phyloP scores from a whole-genome alignment of 2,113 vertebrate genomes.

The Pelodiscus sinensis region DNA sequence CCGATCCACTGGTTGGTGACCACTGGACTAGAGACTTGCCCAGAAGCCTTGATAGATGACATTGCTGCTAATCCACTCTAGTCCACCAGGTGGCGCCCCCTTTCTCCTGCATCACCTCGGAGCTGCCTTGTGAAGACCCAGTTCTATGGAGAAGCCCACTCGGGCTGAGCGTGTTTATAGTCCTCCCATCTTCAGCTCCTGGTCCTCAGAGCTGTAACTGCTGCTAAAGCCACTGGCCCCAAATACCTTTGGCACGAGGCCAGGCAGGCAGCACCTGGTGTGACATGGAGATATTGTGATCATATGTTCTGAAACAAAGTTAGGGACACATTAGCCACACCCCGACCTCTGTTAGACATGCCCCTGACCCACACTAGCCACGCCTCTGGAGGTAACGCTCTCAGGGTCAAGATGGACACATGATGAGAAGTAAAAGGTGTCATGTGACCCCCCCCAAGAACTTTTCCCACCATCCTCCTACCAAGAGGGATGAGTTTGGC shows the following conservation, averaged over 20 bases:
- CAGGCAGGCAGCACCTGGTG: not conserved
- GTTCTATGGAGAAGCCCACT: not conserved
- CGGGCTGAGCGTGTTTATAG: no score
- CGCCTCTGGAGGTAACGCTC: no score
- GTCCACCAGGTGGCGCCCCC: not conserved
- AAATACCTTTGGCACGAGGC: not conserved
- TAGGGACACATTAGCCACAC: no score
- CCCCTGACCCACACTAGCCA: no score
- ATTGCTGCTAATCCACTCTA: not conserved
- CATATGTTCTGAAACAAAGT: no score
- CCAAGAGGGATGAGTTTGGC: no score
- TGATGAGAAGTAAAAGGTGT: no score
- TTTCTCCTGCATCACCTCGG: not conserved
- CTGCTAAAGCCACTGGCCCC: not conserved
- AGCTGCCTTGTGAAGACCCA: not conserved
- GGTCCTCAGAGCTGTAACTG: not conserved
- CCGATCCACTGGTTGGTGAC: no score
- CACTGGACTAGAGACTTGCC: not conserved
- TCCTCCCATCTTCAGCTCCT: not conserved
- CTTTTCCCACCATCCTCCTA: no score
- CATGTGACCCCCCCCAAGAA: no score
- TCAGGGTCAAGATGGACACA: no score
- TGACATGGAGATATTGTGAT: not conserved
- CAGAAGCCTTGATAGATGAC: not conserved
- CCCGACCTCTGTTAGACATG: no score